Percentiles rank a stretch among this genome's conserved stretches.
Evolutionary conservation across 1,140 invertebrate genomes (phyloP).

Genomic region (Zaprionus africanus): DNA sequence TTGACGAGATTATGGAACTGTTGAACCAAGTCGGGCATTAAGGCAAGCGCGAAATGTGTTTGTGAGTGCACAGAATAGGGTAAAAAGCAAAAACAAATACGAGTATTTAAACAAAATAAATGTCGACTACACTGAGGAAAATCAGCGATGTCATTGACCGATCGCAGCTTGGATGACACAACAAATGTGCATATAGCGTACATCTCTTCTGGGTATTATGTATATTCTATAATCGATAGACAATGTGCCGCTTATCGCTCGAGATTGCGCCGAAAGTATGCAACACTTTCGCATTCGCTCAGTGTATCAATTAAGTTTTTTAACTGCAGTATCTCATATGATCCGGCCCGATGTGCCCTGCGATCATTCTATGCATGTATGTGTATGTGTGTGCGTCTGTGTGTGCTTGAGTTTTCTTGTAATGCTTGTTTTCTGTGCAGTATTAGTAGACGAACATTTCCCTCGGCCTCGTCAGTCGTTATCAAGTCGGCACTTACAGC

Average conservation of each 20-base stretch:
- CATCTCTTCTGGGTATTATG: not conserved
- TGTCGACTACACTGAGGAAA: conserved; percentile 7
- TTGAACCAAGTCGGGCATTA: conserved; percentile 26
- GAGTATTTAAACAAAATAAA: conserved; percentile 1
- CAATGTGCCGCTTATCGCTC: not conserved
- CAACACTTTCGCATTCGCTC: conserved; percentile 39
- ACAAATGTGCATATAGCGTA: not conserved
- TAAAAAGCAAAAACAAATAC: conserved; percentile 28
- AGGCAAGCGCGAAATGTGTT: conserved; percentile 12
- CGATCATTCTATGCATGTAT: conserved; percentile 24
- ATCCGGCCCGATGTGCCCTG: conserved; percentile 9
- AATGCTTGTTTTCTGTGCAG: conserved; percentile 19
- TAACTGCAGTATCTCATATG: conserved; percentile 48
- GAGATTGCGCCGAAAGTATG: conserved; percentile 33
- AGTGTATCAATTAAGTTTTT: conserved; percentile 48
- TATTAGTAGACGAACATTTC: conserved; percentile 47
- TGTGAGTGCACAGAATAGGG: conserved; percentile 17
- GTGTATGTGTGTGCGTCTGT: not conserved
- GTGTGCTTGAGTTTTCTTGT: conserved; percentile 47
- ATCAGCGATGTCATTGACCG: conserved; percentile 17
- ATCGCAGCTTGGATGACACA: not conserved
- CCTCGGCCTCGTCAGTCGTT: conserved; percentile 63
- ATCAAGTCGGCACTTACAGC: conserved; percentile 67
- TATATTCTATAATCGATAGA: not conserved
- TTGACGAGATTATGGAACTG: conserved; percentile 29